phyloP scores from a whole-genome alignment of 2,888 invertebrate genomes.

The Rhingia campestris region DNA sequence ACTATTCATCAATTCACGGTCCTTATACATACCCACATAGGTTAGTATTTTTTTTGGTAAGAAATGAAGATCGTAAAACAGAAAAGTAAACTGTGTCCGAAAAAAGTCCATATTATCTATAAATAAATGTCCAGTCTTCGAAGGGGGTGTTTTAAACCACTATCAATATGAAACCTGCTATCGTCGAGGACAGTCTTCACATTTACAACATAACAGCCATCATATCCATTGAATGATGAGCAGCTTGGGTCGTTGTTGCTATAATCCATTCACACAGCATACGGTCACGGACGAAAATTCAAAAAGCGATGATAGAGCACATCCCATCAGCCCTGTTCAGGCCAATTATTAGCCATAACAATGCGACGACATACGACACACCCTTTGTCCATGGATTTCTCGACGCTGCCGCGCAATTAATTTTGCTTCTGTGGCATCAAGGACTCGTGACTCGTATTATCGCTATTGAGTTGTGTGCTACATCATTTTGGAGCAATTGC shows the following conservation, averaged over 20 bases:
- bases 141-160: constrained; percentile 6
- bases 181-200: constrained; percentile 36
- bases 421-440: constrained; percentile 59
- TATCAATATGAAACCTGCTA: constrained; percentile 32
- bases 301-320: constrained; percentile 74
- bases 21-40: too few relatives aligned
- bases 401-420: constrained; percentile 64
- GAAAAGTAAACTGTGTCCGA: neutral
- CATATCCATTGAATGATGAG: constrained; percentile 62
- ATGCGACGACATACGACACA: constrained; percentile 56
- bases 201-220: constrained; percentile 54
- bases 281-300: constrained; percentile 71
- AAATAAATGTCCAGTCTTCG: too few relatives aligned
- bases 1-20: too few relatives aligned
- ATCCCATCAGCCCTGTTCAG: constrained; percentile 66
- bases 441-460: constrained; percentile 62
- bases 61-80: neutral
- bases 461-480: constrained; percentile 70
- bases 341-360: constrained; percentile 70
- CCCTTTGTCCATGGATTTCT: constrained; percentile 65
- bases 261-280: constrained; percentile 70
- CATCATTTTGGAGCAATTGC: constrained; percentile 60
- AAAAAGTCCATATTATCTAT: too few relatives aligned
- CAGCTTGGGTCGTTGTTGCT: constrained; percentile 50
- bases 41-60: neutral